These are phyloP conservation scores for Eretmochelys imbricata DNA, from an alignment of 2,113 vertebrate species.

Conservation along the genomic window DNA sequence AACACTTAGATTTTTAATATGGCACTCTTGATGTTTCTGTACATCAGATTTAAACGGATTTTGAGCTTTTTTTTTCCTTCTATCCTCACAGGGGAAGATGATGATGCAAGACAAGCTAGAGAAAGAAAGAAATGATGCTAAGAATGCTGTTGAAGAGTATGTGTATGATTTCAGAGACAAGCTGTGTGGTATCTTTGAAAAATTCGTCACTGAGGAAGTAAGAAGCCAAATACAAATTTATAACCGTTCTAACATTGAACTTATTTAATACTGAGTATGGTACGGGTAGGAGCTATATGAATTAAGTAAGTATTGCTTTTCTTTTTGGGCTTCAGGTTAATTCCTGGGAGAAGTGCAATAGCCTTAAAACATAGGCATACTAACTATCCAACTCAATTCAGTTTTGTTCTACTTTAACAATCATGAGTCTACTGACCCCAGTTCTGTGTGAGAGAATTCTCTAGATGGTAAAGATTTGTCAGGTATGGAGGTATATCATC, in stretches of 20 bases:
- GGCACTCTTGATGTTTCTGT: not conserved
- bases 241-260: not conserved
- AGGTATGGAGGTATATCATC: not conserved
- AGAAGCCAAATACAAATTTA: not conserved
- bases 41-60: not conserved
- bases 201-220: conserved; percentile 90
- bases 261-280: rapidly evolving
- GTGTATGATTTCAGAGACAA: conserved; percentile 95
- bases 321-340: not conserved
- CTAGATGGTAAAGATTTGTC: not conserved
- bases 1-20: not conserved
- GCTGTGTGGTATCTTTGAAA: conserved; percentile 89
- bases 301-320: not conserved
- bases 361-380: not conserved
- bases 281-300: not conserved
- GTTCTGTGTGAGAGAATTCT: not conserved
- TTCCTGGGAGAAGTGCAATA: not conserved
- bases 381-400: not conserved
- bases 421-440: not conserved
- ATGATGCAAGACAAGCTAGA: conserved; percentile 95
- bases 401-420: not conserved
- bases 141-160: conserved; percentile 96
- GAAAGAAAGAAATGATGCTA: conserved; percentile 94
- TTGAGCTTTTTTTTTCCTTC: not conserved
- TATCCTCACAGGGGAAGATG: conserved; percentile 87